A percentile compares a stretch with the other conserved stretches of the same genome.
phyloP scores from a whole-genome alignment of 2,113 vertebrate genomes.

The Anhinga rufa region DNA sequence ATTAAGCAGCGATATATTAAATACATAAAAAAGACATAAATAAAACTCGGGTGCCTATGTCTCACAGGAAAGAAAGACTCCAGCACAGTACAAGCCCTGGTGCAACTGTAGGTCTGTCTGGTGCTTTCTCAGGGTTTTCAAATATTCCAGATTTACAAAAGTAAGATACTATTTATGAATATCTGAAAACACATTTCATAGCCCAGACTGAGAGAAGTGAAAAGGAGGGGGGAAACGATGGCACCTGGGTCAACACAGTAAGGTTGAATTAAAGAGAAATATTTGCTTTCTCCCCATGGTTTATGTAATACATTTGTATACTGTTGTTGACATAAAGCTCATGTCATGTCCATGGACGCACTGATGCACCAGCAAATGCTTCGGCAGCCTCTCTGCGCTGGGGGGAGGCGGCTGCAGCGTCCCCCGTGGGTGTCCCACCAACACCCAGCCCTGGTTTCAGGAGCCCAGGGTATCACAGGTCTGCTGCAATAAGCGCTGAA shows the following conservation, averaged over 20 bases:
- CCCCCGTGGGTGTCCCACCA: not conserved
- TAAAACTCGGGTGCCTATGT: not conserved
- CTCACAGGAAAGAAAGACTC: not conserved
- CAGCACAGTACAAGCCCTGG: not conserved
- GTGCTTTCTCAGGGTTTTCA: not conserved
- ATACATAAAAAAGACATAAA: not conserved
- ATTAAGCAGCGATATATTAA: not conserved
- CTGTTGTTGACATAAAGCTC: not conserved
- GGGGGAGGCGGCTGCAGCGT: not conserved
- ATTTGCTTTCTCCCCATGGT: not conserved
- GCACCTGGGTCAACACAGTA: no score
- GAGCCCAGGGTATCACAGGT: not conserved
- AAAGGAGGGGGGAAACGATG: not conserved
- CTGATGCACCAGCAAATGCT: not conserved
- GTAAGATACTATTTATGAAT: no score
- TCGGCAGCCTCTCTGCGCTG: not conserved
- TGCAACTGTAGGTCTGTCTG: not conserved
- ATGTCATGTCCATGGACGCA: accelerated
- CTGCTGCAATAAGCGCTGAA: not conserved
- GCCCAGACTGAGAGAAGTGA: not conserved
- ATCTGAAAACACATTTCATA: not conserved
- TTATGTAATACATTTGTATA: not conserved
- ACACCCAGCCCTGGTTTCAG: not conserved
- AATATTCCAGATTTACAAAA: not conserved
- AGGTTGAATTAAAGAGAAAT: not conserved